Evolutionary conservation across 2,888 invertebrate genomes (phyloP), one percentile per base, ranked within the genome.

Genomic region (Teleogryllus oceanicus): DNA sequence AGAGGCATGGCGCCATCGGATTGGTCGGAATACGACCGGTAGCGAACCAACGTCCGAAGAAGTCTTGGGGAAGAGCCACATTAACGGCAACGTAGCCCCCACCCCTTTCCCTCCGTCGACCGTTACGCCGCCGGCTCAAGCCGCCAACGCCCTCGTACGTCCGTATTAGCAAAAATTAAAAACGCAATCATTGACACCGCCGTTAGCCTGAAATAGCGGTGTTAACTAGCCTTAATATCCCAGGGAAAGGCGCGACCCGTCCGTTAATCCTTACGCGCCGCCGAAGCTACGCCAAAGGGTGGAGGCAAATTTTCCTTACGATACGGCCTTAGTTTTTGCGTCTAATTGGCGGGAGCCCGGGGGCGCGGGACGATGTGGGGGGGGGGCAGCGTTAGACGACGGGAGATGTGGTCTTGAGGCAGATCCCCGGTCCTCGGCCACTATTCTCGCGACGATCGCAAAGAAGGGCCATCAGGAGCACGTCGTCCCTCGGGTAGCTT

Each of bases 81-180:
- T 37, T 37, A 37, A 37, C 37, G 37, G 8, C 37, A 5, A 37
- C 37, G 37, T 37, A 8, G 0, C 37, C 8, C 8, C 37, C 37
- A 8, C 37, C 37, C 37, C 37, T 8, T 37, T 8, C 37, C 37
- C 37, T 37, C 37, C 37, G 37, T 5, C 37, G 37, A 8, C 37
- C 37, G 37, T 8, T 37, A 37, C 8, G 37, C 37, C 37, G 8
- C 74, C 74, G 18, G 18, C 74, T 74, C 74, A 18, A 74, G n/a
- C 74, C 18, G 13, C 18, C 18, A 74, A 74, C 20, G 37, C n/a
- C 37, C 20, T 76, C 76, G 50, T 77, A 49, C 49, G 18, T 77
- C 50, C 77, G 18, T 49, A n/a, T 77, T 77, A 77, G 49, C 77
- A 49, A 13, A 77, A 77, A 49, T 49, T 77, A 49, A 77, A 77